Conservation (phyloP, 2,797 vertebrate species). For the Meda fulgida region DNA sequence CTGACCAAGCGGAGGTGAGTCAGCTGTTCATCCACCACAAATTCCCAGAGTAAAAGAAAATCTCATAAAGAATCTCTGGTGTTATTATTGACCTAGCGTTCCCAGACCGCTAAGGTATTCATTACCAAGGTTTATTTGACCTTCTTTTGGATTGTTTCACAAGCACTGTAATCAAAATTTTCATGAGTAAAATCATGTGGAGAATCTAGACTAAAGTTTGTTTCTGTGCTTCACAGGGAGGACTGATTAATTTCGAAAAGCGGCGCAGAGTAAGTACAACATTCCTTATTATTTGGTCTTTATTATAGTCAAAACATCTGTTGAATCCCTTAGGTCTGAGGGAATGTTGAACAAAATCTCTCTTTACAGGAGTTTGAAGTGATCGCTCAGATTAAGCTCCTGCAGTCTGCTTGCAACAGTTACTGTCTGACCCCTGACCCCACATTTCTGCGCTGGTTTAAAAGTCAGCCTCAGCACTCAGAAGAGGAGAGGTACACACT, state of each 20-base stretch:
- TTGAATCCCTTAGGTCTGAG: not conserved
- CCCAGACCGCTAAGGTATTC: slow-evolving; percentile 4
- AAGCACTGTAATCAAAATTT: not conserved
- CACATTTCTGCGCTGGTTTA: slow-evolving; percentile 90
- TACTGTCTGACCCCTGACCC: slow-evolving; percentile 86
- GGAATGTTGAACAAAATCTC: not conserved
- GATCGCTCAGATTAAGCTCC: slow-evolving; percentile 93
- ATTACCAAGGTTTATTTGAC: slow-evolving; percentile 35
- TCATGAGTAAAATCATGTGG: slow-evolving; percentile 1
- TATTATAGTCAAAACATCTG: slow-evolving; percentile 14
- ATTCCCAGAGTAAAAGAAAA: not conserved
- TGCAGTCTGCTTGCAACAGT: slow-evolving; percentile 95
- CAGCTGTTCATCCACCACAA: not conserved
- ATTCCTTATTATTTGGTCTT: slow-evolving; percentile 27
- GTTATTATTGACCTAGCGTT: slow-evolving; percentile 22
- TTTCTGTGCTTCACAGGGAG: slow-evolving; percentile 80
- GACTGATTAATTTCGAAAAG: slow-evolving; percentile 96
- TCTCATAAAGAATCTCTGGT: not conserved
- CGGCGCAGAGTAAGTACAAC: slow-evolving; percentile 85
- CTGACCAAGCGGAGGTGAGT: slow-evolving; percentile 88
- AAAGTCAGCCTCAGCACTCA: slow-evolving; percentile 80
- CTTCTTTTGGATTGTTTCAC: slow-evolving; percentile 7
- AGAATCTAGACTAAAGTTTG: slow-evolving; percentile 57
- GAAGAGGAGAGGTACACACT: slow-evolving; percentile 88
- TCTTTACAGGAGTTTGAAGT: slow-evolving; percentile 91